Percentiles rank a stretch among this genome's conserved stretches.
phyloP scores from a whole-genome alignment of 2,797 vertebrate species.

The Ceryle rudis region DNA sequence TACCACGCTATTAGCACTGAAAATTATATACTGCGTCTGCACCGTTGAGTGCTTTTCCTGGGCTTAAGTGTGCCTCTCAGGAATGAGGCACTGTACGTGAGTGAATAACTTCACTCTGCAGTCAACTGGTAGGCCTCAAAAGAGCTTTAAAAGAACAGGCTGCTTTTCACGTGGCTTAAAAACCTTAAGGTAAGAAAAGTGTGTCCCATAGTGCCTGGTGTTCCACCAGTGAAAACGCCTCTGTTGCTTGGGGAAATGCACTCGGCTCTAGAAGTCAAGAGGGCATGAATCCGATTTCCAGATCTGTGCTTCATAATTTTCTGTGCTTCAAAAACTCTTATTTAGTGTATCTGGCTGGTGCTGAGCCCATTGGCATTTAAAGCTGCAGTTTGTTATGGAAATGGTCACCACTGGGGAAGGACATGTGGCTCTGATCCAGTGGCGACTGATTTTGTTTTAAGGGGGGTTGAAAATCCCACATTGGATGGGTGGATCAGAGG shows the following conservation, averaged over 20 bases:
- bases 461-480: neutral
- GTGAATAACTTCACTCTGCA: constrained; percentile 38
- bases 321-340: neutral
- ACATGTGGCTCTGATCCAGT: neutral
- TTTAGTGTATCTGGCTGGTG: neutral
- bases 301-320: constrained; percentile 3
- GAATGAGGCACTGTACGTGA: neutral
- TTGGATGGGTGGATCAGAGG: neutral
- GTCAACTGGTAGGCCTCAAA: neutral
- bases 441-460: neutral
- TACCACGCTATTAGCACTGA: neutral
- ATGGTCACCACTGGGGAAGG: neutral
- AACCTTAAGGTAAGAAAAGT: neutral
- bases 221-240: neutral
- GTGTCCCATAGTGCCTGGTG: neutral
- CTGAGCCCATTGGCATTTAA: neutral
- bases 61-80: constrained; percentile 7
- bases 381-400: neutral
- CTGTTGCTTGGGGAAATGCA: neutral
- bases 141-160: constrained; percentile 26
- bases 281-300: constrained; percentile 28
- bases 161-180: neutral
- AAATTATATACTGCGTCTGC: neutral
- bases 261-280: neutral
- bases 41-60: constrained; percentile 10